phyloP scores from a whole-genome alignment of 2,113 vertebrate species.

The Anarhynchus alexandrinus region DNA sequence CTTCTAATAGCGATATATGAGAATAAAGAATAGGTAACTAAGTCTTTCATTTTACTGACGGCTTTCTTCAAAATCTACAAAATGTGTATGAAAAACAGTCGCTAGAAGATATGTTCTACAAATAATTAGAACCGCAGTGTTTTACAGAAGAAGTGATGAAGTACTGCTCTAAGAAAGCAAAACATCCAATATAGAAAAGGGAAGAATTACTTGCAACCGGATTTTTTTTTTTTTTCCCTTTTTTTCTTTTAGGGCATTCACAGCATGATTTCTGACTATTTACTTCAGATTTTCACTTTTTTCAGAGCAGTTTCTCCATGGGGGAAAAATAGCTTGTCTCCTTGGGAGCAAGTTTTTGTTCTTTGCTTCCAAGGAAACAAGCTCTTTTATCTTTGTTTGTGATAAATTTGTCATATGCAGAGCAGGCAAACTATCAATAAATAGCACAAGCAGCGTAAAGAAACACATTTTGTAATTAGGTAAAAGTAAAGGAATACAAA shows the following conservation, averaged over 20 bases:
- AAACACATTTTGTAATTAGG: constrained; percentile 57
- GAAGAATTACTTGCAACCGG: constrained; percentile 18
- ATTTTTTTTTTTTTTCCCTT: background rate
- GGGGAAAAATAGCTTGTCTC: constrained; percentile 60
- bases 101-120: background rate
- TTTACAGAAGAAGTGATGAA: background rate
- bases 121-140: background rate
- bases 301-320: constrained; percentile 54
- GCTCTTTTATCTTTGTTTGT: constrained; percentile 65
- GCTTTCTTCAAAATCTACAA: background rate
- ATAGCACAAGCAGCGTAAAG: constrained; percentile 32
- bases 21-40: background rate
- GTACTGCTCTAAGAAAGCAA: constrained; percentile 26
- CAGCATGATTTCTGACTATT: constrained; percentile 57
- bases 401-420: constrained; percentile 57
- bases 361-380: constrained; percentile 63
- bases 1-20: background rate
- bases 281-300: constrained; percentile 55
- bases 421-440: constrained; percentile 56
- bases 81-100: background rate
- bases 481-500: constrained; percentile 61
- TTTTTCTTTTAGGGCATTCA: constrained; percentile 16
- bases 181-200: background rate
- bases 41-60: background rate
- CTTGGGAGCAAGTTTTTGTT: constrained; percentile 62